Percentiles rank a stretch among this genome's conserved stretches.
These are phyloP conservation scores for Chrysomallon squamiferum DNA, from an alignment of 1,140 invertebrate species.

Conservation along the genomic window DNA sequence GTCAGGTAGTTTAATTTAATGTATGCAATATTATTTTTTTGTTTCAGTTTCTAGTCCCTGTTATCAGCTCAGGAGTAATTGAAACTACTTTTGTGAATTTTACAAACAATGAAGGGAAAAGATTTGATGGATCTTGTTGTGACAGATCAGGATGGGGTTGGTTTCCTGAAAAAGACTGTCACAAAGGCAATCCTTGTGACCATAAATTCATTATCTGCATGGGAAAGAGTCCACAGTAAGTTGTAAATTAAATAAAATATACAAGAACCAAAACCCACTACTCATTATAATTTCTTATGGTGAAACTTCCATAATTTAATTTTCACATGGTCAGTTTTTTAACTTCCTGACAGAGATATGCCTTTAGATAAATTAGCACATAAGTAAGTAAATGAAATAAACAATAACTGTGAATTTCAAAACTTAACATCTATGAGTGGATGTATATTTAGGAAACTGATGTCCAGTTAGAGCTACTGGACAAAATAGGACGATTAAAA, in stretches of 20 bases:
- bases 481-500: too few species aligned
- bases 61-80: slow-evolving; percentile 15
- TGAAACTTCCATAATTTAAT: too few species aligned
- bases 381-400: too few species aligned
- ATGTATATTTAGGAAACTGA: too few species aligned
- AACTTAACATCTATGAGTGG: too few species aligned
- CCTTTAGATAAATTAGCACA: too few species aligned
- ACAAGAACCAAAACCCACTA: not conserved
- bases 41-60: slow-evolving; percentile 6
- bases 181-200: slow-evolving; percentile 22
- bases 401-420: too few species aligned
- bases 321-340: too few species aligned
- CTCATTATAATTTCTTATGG: not conserved
- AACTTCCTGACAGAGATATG: too few species aligned
- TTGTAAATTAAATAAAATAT: too few species aligned
- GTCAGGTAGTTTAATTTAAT: too few species aligned
- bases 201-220: slow-evolving; percentile 36
- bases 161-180: slow-evolving; percentile 7
- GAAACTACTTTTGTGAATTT: slow-evolving; percentile 29
- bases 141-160: slow-evolving; percentile 21
- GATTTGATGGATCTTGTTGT: slow-evolving; percentile 32
- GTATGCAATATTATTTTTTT: not conserved
- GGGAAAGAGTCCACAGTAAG: slow-evolving; percentile 36
- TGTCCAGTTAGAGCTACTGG: too few species aligned
- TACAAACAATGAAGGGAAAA: slow-evolving; percentile 29